These are phyloP conservation scores for Hippolais icterina DNA, from an alignment of 2,113 vertebrate species.

Conservation along the genomic window DNA sequence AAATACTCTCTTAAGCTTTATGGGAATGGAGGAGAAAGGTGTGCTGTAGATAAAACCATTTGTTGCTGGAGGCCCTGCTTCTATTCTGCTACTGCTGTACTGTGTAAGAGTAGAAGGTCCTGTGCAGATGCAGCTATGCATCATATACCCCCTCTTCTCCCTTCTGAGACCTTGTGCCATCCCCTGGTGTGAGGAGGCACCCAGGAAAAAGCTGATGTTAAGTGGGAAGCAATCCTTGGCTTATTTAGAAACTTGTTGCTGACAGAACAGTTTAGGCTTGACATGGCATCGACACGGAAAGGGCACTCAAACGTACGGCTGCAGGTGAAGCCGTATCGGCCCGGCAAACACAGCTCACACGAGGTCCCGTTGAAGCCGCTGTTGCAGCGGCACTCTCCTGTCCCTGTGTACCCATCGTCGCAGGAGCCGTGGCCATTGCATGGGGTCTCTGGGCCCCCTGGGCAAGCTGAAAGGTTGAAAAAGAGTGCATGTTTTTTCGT, in stretches of 20 bases:
- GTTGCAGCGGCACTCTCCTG: constrained; percentile 84
- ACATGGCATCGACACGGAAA: rapidly evolving
- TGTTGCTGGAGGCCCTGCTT: not conserved
- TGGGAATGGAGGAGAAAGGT: not conserved
- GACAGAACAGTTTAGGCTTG: not conserved
- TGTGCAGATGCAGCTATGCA: not conserved
- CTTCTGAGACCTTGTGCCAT: not conserved
- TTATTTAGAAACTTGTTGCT: not conserved
- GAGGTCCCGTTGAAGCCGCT: constrained; percentile 81
- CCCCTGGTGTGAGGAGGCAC: not conserved
- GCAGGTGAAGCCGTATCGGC: constrained; percentile 82
- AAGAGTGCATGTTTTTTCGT: not conserved
- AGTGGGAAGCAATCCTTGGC: not conserved
- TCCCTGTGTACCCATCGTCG: constrained; percentile 72
- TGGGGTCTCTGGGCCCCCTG: constrained; percentile 77
- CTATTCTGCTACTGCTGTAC: rapidly evolving
- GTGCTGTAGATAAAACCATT: not conserved
- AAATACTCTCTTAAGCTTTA: not conserved
- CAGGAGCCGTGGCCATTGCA: constrained; percentile 86
- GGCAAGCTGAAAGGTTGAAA: constrained; percentile 80
- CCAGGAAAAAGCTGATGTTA: rapidly evolving
- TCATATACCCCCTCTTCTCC: not conserved
- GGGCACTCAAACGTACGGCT: constrained; percentile 67
- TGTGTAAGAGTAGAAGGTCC: not conserved
- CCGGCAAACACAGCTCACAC: constrained; percentile 81